Base-by-base conservation (phyloP, 2,797 vertebrate species). In the Phrynocephalus vlangalii region DNA sequence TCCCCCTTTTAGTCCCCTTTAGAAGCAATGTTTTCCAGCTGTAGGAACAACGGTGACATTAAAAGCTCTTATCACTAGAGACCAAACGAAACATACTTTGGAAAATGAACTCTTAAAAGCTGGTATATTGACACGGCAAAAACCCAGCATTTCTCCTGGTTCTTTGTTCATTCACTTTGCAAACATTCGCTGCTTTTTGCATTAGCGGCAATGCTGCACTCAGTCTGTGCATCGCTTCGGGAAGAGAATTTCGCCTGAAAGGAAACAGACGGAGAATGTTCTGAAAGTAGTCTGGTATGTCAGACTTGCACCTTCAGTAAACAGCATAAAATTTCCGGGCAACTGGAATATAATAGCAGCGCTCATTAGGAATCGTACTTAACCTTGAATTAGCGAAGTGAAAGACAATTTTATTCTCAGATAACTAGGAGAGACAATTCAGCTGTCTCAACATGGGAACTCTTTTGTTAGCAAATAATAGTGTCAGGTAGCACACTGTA, bases 151-250 rank as follows among this genome's bases (percentile, higher is more conserved):
- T 48, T 60, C 78, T 90, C 60, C 4, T 77, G 84, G 79, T 7
- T 56, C 84, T 88, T 56, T 44, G 10, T 73, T 90, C 79, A n/a
- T 89, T 91, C 79, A 80, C 82, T 92, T 75, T 83, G 0, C 20
- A 33, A 90, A 90, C 78, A 86, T 87, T 88, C 87, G 89, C 91
- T 90, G 90, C 88, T 91, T 92, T 91, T 88, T 60, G 66, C 26
- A 0, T 48, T 38, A 56, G 89, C 48, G 78, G 67, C 89, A 90
- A 90, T 86, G 89, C 85, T 91, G 85, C 0, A 0, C 78, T 89
- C 72, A 91, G 87, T 88, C 68, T 71, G 6, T 60, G 67, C 72
- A 56, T 89, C 80, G 90, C 86, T 18, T 6, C 75, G 75, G 83
- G 87, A 87, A 86, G 91, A 88, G 87, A 22, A 2, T 91, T 93